Base-by-base conservation (phyloP, 2,888 invertebrate species). In the Zonitis immaculata region DNA sequence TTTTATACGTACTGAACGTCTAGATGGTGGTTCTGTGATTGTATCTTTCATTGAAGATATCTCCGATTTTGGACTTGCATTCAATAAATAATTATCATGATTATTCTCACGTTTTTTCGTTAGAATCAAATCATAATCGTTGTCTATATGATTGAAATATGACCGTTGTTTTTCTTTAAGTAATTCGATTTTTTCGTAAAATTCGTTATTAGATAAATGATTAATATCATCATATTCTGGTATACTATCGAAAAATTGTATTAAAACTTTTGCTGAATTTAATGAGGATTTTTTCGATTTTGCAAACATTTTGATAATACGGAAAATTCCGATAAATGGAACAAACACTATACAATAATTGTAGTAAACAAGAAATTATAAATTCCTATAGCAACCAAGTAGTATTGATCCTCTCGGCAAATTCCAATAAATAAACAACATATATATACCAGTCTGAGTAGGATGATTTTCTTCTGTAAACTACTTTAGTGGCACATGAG, bases 161-260 rank as follows among this genome's bases (percentile, higher is more conserved):
- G 74, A 59, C 62, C 80, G 80, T 67, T 86, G 86, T 66, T 82
- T 85, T 60, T 85, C 81, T 59, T 84, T 82, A 44, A 88, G 72
- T 52, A 79, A 80, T 70, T 86, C 84, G 47, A 91, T 70, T 28
- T 86, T 86, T 11, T 82, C 82, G 69, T 88, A 86, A 72, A 90
- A 90, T 65, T 91, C 89, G 52, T 82, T 83, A 55, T 84, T 84
- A 0, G 88, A 83, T 59, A 90, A 76, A 74, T 90, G 89, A 70
- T 87, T 82, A 2, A 91, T 80, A 45, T 90, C 89, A 53, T 82
- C 82, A 61, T 90, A 90, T 69, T 90, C 89, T 51, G 90, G 90
- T 68, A 90, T 90, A 66, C 88, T 89, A 47, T 84, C 83, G 62
- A 87, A 84, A 72, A 90, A 89, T 54, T 88, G 84, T 53, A 88